Evolutionary conservation across 1,140 invertebrate genomes (phyloP).

Genomic region (Leptestheria dahalacensis): DNA sequence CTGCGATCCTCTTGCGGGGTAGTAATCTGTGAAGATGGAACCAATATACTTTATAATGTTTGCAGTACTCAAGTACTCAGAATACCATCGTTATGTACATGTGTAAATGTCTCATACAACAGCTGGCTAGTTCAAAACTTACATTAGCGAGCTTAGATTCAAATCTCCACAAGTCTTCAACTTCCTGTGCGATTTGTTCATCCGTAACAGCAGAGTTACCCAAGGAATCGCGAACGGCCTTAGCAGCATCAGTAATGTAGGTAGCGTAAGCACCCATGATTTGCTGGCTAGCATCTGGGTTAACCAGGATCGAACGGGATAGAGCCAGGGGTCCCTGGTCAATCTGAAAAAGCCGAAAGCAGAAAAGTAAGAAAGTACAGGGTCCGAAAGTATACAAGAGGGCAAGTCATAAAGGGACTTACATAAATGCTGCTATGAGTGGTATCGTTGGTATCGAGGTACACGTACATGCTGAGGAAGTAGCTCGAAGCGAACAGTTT

Average conservation of each 20-base stretch:
- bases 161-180: slow-evolving; percentile 29
- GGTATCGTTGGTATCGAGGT: slow-evolving; percentile 25
- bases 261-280: slow-evolving; percentile 5
- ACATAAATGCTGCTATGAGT: slow-evolving; percentile 23
- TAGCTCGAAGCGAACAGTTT: slow-evolving; percentile 18
- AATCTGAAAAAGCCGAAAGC: slow-evolving; percentile 8
- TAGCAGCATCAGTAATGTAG: slow-evolving; percentile 15
- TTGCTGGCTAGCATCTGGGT: slow-evolving; percentile 1
- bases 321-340: slow-evolving; percentile 12
- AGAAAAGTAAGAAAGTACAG: no score
- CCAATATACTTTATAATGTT: no score
- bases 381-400: not conserved
- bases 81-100: no score
- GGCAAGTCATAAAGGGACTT: slow-evolving; percentile 13
- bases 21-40: slow-evolving; percentile 29
- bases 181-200: slow-evolving; percentile 20
- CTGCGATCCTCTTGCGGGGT: slow-evolving; percentile 33
- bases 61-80: no score
- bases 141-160: slow-evolving; percentile 33
- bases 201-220: not conserved
- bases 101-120: no score
- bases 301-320: slow-evolving; percentile 11
- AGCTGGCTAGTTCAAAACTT: not conserved
- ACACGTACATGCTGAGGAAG: slow-evolving; percentile 23
- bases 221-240: slow-evolving; percentile 4